Base-by-base conservation (phyloP, 2,113 vertebrate genomes). In the Pluvialis apricaria region DNA sequence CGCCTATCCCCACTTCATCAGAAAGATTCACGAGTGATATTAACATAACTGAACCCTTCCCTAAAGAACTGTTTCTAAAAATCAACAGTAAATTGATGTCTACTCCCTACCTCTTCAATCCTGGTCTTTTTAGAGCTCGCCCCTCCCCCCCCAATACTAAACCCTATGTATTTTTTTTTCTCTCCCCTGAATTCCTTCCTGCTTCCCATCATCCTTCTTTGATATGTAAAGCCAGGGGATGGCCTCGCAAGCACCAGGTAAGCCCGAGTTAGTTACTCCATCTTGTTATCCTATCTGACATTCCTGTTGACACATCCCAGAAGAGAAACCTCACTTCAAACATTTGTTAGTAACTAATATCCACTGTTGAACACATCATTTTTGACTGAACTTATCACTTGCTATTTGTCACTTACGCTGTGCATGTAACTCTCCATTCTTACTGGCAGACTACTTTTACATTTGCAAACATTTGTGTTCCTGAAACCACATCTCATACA, bases 311-410 rank as follows among this genome's bases (percentile, higher is more conserved):
- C 42, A 25, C 57, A 58, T 17, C 38, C 77, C 34, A 65, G 64
- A 20, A 57, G 54, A 47, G 44, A 54, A 82, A 28, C 9, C 40
- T 42, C n/a, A 64, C 22, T 11, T 6, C n/a, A 18, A 5, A 18
- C 28, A 4, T 12, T 4, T 18, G 15, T 28, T 4, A 40, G 69
- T 32, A 47, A 20, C 55, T 5, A 10, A 13, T 4, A 15, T 0
- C 49, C 65, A 22, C 36, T 4, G 20, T 1, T 34, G 10, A 9
- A 26, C 40, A 6, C 36, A 16, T 5, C 0, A 0, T 1, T 31
- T 61, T 29, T 44, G 47, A 22, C 62, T 6, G 1, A 49, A 20
- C 77, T 15, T 22, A 78, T 44, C 49, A 5, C 32, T n/a, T 14
- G 25, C 38, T 47, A 1, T 10, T 19, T 15, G 22, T 25, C 47